phyloP scores from a whole-genome alignment of 2,888 invertebrate genomes.

The Pammene aurita region DNA sequence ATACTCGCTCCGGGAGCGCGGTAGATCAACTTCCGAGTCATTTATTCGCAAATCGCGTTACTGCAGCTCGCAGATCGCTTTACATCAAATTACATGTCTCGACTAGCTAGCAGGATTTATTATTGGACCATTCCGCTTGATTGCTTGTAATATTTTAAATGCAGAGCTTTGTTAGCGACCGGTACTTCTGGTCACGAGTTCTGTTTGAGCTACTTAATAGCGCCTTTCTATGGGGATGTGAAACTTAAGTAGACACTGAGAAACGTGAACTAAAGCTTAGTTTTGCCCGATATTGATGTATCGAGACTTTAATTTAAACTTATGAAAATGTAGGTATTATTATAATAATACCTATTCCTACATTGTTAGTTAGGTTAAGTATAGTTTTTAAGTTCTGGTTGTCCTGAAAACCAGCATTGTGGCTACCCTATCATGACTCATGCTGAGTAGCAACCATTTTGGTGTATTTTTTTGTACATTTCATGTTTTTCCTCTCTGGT shows the following conservation, averaged over 20 bases:
- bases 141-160: conserved; percentile 29
- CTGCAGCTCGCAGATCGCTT: conserved; percentile 77
- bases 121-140: conserved; percentile 28
- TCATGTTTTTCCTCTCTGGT: too few species aligned
- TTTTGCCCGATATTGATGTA: not conserved
- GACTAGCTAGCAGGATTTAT: conserved; percentile 36
- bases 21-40: conserved; percentile 80
- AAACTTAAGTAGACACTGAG: not conserved
- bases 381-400: too few species aligned
- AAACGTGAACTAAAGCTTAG: not conserved
- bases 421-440: too few species aligned
- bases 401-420: too few species aligned
- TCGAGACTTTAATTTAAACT: too few species aligned
- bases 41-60: conserved; percentile 81
- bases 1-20: conserved; percentile 55
- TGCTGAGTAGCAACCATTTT: too few species aligned
- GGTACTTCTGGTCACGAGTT: conserved; percentile 24
- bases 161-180: conserved; percentile 26
- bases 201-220: conserved; percentile 1
- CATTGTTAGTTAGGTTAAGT: too few species aligned
- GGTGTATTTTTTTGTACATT: too few species aligned
- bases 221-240: conserved; percentile 12
- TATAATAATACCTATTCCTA: too few species aligned
- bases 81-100: conserved; percentile 68
- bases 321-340: too few species aligned